Evolutionary conservation across 2,797 vertebrate species (phyloP).

Genomic region (Hippoglossus hippoglossus): DNA sequence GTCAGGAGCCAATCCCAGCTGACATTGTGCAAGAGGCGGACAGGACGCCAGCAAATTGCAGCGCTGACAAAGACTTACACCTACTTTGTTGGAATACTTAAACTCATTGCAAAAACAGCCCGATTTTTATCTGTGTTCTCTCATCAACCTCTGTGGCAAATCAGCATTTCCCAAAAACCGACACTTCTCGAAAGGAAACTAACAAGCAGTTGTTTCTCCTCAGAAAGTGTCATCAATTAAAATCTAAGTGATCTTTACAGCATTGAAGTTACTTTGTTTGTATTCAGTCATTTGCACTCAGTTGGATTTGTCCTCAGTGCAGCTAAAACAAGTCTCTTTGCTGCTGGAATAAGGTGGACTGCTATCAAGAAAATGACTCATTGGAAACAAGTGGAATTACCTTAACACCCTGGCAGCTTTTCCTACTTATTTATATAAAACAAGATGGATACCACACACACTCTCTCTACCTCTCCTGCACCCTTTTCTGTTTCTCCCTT

Average conservation of each 20-base stretch:
- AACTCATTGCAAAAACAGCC: background rate
- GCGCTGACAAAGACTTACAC: too few species aligned
- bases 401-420: constrained; percentile 28
- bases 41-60: too few species aligned
- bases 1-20: too few species aligned
- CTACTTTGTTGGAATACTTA: background rate
- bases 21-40: too few species aligned
- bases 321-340: constrained; percentile 11
- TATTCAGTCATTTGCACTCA: constrained; percentile 5
- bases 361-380: constrained; percentile 21
- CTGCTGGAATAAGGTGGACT: constrained; percentile 21
- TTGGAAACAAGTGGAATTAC: constrained; percentile 35
- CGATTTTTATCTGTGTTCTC: background rate
- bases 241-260: background rate
- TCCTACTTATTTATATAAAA: constrained; percentile 43
- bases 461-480: constrained; percentile 18
- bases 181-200: constrained; percentile 2
- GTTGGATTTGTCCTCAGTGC: constrained; percentile 18
- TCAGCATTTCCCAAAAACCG: background rate
- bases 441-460: constrained; percentile 36
- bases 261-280: constrained; percentile 8
- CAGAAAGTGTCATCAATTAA: background rate
- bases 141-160: background rate
- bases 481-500: constrained; percentile 32
- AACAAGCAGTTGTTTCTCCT: background rate